phyloP scores from a whole-genome alignment of 2,113 vertebrate species.

The Myotis lucifugus region DNA sequence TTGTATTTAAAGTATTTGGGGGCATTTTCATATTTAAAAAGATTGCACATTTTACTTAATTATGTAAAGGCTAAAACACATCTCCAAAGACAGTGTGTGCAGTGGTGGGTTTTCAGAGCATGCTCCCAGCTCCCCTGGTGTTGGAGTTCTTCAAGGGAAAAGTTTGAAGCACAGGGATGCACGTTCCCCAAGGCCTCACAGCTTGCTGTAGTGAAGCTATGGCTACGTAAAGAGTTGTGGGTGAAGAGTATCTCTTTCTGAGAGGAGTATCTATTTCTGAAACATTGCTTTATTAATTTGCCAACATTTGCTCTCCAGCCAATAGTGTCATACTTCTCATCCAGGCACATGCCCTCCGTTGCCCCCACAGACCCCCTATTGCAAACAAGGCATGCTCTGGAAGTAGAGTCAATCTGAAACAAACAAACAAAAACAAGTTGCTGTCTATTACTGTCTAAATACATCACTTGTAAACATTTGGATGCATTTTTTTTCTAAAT shows the following conservation, averaged over 20 bases:
- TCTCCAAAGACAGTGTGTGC: background rate
- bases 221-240: background rate
- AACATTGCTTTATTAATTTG: background rate
- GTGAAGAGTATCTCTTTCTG: background rate
- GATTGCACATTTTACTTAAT: background rate
- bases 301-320: background rate
- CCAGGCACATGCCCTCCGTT: background rate
- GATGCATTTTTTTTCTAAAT: background rate
- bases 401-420: background rate
- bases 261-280: background rate
- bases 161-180: rapidly evolving
- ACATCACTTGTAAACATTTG: background rate
- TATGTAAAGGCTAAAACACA: background rate
- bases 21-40: background rate
- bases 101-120: background rate
- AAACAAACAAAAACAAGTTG: background rate
- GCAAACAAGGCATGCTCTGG: background rate
- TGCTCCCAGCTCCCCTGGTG: background rate
- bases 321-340: background rate
- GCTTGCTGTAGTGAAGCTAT: background rate
- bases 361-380: background rate
- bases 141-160: background rate
- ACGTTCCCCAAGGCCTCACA: rapidly evolving
- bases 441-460: background rate
- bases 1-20: background rate